Evolutionary conservation across 2,888 invertebrate genomes (phyloP).

Genomic region (Pseudoips prasinana): DNA sequence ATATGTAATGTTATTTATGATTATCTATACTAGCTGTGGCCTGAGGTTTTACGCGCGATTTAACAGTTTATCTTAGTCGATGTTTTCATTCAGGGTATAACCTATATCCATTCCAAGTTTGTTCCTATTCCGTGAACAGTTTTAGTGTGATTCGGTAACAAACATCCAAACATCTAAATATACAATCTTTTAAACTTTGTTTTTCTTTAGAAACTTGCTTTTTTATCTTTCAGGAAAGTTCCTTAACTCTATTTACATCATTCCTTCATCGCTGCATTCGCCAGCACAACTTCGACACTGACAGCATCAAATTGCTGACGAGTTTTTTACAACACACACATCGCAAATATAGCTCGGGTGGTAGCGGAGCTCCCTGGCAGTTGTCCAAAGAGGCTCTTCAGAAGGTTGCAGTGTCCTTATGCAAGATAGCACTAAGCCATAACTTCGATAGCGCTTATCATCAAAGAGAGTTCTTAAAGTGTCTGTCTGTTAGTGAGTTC

Average conservation of each 20-base stretch:
- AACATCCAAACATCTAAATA: no score
- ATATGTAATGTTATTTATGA: no score
- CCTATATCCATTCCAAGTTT: no score
- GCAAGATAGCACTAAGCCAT: slow-evolving; percentile 82
- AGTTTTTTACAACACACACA: slow-evolving; percentile 62
- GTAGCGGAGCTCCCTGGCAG: slow-evolving; percentile 53
- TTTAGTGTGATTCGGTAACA: no score
- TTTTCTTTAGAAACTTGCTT: neutral
- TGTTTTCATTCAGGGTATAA: no score
- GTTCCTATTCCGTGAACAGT: no score
- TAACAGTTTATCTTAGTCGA: no score
- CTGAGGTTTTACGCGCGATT: no score
- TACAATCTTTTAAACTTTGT: neutral
- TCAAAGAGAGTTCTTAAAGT: slow-evolving; percentile 84
- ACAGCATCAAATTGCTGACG: slow-evolving; percentile 54
- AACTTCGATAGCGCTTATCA: slow-evolving; percentile 84
- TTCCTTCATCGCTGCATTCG: slow-evolving; percentile 81
- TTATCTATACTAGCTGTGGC: no score
- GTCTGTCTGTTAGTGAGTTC: slow-evolving; percentile 81
- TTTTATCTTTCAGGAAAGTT: slow-evolving; percentile 81
- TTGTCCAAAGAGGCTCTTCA: slow-evolving; percentile 80
- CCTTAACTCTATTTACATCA: slow-evolving; percentile 81
- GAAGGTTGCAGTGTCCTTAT: slow-evolving; percentile 79
- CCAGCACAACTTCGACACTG: slow-evolving; percentile 69
- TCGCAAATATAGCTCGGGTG: slow-evolving; percentile 63